phyloP scores from a whole-genome alignment of 2,113 vertebrate species.

The Entelurus aequoreus region DNA sequence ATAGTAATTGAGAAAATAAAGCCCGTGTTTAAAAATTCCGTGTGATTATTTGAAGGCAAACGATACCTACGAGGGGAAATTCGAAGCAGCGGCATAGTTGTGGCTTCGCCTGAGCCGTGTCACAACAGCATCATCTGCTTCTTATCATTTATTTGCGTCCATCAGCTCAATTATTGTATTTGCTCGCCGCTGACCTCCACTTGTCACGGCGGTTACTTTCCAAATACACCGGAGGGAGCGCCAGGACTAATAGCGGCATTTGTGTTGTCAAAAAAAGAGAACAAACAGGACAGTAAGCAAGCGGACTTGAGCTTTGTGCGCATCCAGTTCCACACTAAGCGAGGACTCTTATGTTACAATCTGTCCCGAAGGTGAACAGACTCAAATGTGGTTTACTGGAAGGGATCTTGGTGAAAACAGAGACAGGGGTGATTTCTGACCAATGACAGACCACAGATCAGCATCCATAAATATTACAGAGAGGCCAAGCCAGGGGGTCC shows the following conservation, averaged over 20 bases:
- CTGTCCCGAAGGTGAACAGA: slow-evolving; percentile 59
- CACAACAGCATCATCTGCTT: slow-evolving; percentile 53
- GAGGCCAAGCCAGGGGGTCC: slow-evolving; percentile 61
- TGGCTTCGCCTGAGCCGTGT: slow-evolving; percentile 36
- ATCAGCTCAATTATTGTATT: slow-evolving; percentile 41
- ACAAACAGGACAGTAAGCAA: slow-evolving; percentile 32
- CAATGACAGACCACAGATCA: slow-evolving; percentile 64
- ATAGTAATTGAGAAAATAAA: slow-evolving; percentile 2
- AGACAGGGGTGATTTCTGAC: slow-evolving; percentile 65
- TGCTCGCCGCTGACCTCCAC: slow-evolving; percentile 21
- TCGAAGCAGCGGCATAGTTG: slow-evolving; percentile 45
- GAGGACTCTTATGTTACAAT: slow-evolving; percentile 55
- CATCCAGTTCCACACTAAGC: slow-evolving; percentile 33
- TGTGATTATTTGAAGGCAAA: slow-evolving; percentile 6
- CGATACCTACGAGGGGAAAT: neutral
- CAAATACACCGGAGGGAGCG: slow-evolving; percentile 22
- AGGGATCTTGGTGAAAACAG: slow-evolving; percentile 60
- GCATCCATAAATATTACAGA: slow-evolving; percentile 61
- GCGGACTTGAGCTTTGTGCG: slow-evolving; percentile 23
- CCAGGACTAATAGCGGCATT: slow-evolving; percentile 36
- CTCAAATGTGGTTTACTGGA: slow-evolving; percentile 66
- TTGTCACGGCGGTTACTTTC: slow-evolving; percentile 32
- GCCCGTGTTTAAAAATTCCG: slow-evolving; percentile 4
- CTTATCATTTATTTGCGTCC: slow-evolving; percentile 50
- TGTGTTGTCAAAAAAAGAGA: slow-evolving; percentile 23